phyloP scores from a whole-genome alignment of 2,888 invertebrate species.

The Lithosia quadra region DNA sequence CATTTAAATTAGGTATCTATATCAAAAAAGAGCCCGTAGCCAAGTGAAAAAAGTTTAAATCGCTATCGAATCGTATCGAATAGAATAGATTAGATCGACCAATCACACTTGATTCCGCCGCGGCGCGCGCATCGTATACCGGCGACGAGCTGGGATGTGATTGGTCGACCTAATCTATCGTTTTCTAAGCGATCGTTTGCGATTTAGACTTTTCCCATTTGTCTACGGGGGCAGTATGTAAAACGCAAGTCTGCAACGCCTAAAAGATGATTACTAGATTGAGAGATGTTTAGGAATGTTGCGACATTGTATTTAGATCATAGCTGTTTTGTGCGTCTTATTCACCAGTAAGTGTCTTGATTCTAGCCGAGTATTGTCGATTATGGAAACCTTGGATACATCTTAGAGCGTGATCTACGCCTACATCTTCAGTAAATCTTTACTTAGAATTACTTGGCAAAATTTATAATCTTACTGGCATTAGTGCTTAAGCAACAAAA shows the following conservation, averaged over 20 bases:
- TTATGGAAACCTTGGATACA: constrained; percentile 24
- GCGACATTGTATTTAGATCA: constrained; percentile 47
- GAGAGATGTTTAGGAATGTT: constrained; percentile 40
- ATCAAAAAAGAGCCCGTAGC: not conserved
- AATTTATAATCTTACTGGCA: constrained; percentile 4
- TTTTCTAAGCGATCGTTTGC: too few relatives aligned
- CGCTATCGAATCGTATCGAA: too few relatives aligned
- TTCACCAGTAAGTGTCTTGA: constrained; percentile 30
- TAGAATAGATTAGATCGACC: too few relatives aligned
- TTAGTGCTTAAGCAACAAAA: not conserved
- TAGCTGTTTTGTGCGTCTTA: constrained; percentile 45
- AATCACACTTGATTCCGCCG: too few relatives aligned
- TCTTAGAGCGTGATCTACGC: constrained; percentile 9
- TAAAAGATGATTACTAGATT: constrained; percentile 42
- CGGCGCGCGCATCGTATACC: too few relatives aligned
- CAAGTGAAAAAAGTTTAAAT: too few relatives aligned
- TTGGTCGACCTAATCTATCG: too few relatives aligned
- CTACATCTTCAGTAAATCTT: constrained; percentile 5
- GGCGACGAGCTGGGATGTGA: too few relatives aligned
- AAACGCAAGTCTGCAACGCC: constrained; percentile 22
- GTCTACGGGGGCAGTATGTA: too few relatives aligned
- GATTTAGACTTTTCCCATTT: too few relatives aligned
- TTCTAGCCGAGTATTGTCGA: constrained; percentile 29
- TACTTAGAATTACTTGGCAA: not conserved
- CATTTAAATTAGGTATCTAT: too few relatives aligned